Evolutionary conservation across 2,888 invertebrate genomes (phyloP).

Genomic region (Papilio protenor): DNA sequence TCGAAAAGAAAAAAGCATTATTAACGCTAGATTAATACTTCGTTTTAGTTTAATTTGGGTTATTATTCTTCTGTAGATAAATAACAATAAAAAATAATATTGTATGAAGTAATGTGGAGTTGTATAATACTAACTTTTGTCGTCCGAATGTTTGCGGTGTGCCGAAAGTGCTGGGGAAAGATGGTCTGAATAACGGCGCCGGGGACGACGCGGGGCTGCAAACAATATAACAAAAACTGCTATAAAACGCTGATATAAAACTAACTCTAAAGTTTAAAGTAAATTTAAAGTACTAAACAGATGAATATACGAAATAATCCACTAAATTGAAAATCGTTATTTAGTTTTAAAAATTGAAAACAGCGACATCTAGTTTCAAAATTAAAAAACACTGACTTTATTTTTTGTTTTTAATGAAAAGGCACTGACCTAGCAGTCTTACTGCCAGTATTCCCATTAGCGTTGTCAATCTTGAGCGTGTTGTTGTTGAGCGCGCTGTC

Average conservation of each 20-base stretch:
- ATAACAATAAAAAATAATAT: no score
- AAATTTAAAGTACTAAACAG: neutral
- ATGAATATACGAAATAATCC: neutral
- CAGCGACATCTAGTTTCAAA: neutral
- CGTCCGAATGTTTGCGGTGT: constrained; percentile 81
- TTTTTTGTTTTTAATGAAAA: neutral
- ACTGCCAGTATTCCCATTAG: constrained; percentile 79
- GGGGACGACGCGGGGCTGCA: constrained; percentile 86
- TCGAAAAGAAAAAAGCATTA: no score
- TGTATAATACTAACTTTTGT: constrained; percentile 63
- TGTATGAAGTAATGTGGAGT: neutral
- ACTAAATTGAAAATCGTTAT: no score
- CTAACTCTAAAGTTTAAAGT: neutral
- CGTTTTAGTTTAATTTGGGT: neutral
- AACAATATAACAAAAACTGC: constrained; percentile 46
- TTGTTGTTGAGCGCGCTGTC: constrained; percentile 76
- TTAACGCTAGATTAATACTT: no score
- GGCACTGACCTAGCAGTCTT: constrained; percentile 73
- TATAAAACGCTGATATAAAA: neutral
- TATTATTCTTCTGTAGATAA: neutral
- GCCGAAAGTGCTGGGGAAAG: constrained; percentile 89
- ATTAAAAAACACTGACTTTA: neutral
- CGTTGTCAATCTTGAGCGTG: constrained; percentile 77
- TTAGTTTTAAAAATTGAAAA: neutral
- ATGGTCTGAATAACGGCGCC: constrained; percentile 88